phyloP scores from a whole-genome alignment of 2,113 vertebrate genomes.

The Rissa tridactyla region DNA sequence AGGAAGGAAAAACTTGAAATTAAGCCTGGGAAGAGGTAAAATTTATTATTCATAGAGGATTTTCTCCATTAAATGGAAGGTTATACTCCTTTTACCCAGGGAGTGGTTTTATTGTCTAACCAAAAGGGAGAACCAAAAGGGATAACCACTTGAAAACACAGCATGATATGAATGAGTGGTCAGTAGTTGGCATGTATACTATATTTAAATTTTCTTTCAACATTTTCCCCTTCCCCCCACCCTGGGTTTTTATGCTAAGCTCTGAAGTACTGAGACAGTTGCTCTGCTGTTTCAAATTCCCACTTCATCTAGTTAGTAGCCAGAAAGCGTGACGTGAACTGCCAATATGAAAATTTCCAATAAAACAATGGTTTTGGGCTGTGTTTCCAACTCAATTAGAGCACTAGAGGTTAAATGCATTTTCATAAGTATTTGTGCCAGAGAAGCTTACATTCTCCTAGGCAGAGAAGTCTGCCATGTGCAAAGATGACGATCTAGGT shows the following conservation, averaged over 20 bases:
- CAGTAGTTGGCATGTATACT: not conserved
- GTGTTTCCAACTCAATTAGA: not conserved
- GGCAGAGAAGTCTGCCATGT: not conserved
- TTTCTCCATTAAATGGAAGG: not conserved
- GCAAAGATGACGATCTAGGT: not conserved
- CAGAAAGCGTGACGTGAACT: not conserved
- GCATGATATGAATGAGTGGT: not conserved
- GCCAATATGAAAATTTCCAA: not conserved
- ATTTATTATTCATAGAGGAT: not conserved
- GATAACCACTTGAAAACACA: not conserved
- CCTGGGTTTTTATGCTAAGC: not conserved
- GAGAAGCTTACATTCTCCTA: not conserved
- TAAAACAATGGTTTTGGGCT: not conserved
- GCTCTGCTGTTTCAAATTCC: slow-evolving; percentile 44
- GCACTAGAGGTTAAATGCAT: not conserved
- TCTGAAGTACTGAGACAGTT: not conserved
- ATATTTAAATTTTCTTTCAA: not conserved
- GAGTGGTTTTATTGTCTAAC: not conserved
- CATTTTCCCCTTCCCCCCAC: not conserved
- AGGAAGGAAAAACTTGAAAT: not conserved
- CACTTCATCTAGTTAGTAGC: slow-evolving; percentile 26
- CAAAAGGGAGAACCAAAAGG: not conserved
- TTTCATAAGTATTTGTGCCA: not conserved
- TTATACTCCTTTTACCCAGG: not conserved
- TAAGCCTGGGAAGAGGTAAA: not conserved